Evolutionary conservation across 2,113 vertebrate genomes (phyloP).

Genomic region (Castor canadensis): DNA sequence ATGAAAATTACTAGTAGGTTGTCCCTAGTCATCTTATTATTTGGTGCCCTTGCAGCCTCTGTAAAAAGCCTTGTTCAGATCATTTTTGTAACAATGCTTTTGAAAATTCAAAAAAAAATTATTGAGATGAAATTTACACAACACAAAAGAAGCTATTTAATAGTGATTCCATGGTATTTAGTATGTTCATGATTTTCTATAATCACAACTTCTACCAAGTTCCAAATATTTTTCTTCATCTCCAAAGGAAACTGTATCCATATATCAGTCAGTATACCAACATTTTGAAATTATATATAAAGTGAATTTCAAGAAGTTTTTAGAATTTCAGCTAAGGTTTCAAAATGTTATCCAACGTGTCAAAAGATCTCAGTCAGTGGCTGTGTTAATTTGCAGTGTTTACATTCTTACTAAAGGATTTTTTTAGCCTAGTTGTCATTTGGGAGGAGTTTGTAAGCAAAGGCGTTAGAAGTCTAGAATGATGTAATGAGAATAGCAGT

Average conservation of each 20-base stretch:
- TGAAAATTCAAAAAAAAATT: neutral
- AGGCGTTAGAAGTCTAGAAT: slow-evolving; percentile 1
- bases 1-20: neutral
- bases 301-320: neutral
- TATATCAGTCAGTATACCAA: no score
- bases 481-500: neutral
- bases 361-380: neutral
- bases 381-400: neutral
- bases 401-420: neutral
- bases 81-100: neutral
- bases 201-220: neutral
- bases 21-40: neutral
- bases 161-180: neutral
- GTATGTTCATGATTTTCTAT: neutral
- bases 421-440: neutral
- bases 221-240: neutral
- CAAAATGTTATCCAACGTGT: neutral
- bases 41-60: neutral
- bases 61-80: neutral
- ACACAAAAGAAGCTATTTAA: neutral
- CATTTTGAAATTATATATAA: neutral
- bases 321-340: neutral
- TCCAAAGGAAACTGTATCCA: neutral
- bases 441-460: slow-evolving; percentile 31
- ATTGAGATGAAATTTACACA: neutral